Percentiles rank a stretch among this genome's conserved stretches.
phyloP scores from a whole-genome alignment of 2,888 invertebrate species.

The Chromoteleia sp. region DNA sequence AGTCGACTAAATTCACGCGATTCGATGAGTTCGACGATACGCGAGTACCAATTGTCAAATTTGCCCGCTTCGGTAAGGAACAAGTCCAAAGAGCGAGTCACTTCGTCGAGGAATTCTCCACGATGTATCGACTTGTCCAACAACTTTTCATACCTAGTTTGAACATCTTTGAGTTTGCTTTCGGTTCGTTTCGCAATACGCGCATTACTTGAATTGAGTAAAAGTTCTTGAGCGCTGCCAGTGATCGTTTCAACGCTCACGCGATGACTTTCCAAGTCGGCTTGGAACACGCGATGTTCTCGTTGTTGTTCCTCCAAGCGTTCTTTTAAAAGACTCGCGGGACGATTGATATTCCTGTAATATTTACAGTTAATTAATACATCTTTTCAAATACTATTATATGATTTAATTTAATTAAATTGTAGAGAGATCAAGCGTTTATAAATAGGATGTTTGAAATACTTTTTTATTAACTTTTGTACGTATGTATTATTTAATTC shows the following conservation, averaged over 20 bases:
- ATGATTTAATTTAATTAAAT: too few species aligned
- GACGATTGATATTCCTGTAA: slow-evolving; percentile 88
- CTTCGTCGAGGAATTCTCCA: slow-evolving; percentile 93
- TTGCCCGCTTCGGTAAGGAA: slow-evolving; percentile 83
- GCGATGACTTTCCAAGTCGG: slow-evolving; percentile 94
- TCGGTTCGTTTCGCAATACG: slow-evolving; percentile 96
- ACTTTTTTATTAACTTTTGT: too few species aligned
- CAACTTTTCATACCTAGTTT: slow-evolving; percentile 93
- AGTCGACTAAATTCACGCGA: slow-evolving; percentile 89
- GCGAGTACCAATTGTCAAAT: slow-evolving; percentile 90
- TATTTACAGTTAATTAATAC: too few species aligned
- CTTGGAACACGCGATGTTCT: slow-evolving; percentile 92
- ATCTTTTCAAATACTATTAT: too few species aligned
- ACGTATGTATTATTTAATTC: too few species aligned
- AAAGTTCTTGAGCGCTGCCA: slow-evolving; percentile 91
- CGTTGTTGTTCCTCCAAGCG: slow-evolving; percentile 95
- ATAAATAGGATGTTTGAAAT: too few species aligned
- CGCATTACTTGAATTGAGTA: slow-evolving; percentile 92
- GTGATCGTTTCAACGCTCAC: slow-evolving; percentile 93
- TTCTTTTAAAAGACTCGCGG: slow-evolving; percentile 94
- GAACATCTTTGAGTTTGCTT: slow-evolving; percentile 94
- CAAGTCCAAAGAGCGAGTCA: slow-evolving; percentile 86
- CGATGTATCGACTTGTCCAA: slow-evolving; percentile 92
- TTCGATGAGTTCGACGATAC: slow-evolving; percentile 91
- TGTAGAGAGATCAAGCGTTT: too few species aligned